A percentile compares a stretch with the other conserved stretches of the same genome.
These are phyloP conservation scores for Daubentonia madagascariensis DNA, from an alignment of 2,113 vertebrate genomes.

Conservation along the genomic window DNA sequence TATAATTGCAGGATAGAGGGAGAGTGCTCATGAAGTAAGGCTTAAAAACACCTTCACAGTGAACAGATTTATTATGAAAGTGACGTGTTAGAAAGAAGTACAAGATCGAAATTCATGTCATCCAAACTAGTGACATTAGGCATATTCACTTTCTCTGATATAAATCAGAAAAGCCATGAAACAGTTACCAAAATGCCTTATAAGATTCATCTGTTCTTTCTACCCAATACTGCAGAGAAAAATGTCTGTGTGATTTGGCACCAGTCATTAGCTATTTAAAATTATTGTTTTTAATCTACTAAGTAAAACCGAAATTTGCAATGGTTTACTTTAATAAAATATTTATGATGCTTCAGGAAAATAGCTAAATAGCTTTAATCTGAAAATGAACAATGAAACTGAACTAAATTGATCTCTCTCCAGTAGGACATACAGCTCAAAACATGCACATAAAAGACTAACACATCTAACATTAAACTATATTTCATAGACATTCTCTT, in stretches of 20 bases:
- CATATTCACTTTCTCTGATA: neutral
- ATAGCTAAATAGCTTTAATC: constrained; percentile 21
- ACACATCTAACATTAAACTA: constrained; percentile 60
- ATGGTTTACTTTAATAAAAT: constrained; percentile 67
- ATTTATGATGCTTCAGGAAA: constrained; percentile 67
- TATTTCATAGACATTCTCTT: constrained; percentile 67
- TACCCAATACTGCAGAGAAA: neutral
- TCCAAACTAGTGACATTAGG: neutral
- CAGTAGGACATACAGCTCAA: neutral
- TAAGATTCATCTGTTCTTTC: neutral
- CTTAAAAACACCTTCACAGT: neutral
- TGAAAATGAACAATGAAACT: constrained; percentile 45
- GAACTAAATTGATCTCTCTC: neutral
- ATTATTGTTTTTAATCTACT: constrained; percentile 75
- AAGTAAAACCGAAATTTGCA: constrained; percentile 63
- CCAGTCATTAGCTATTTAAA: constrained; percentile 52
- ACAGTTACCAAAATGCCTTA: neutral
- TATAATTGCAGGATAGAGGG: neutral
- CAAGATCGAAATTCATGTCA: neutral
- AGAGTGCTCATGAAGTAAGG: neutral
- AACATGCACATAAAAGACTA: neutral
- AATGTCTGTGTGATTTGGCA: constrained; percentile 18
- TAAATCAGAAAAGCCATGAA: neutral
- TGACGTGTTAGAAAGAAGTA: neutral
- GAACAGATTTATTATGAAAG: neutral